A percentile compares a stretch with the other conserved stretches of the same genome.
Evolutionary conservation across 2,113 vertebrate genomes (phyloP).

Genomic region (Shinisaurus crocodilurus): DNA sequence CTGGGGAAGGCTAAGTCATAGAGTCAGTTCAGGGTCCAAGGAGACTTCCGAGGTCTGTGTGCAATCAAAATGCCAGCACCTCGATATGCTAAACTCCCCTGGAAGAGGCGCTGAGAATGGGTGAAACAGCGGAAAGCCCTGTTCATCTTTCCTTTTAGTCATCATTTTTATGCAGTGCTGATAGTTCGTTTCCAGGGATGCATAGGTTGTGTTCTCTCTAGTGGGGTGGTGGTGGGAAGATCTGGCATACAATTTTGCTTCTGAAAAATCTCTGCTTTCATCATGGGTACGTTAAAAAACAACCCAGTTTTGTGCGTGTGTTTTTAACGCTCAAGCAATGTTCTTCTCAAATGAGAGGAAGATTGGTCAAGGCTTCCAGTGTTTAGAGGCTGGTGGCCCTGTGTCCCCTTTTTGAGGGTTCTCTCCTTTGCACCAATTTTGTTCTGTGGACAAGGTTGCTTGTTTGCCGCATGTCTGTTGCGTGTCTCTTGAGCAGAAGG

Average conservation of each 20-base stretch:
- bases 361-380: not conserved
- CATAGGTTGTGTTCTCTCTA: not conserved
- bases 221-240: too few relatives aligned
- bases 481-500: too few relatives aligned
- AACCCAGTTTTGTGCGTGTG: not conserved
- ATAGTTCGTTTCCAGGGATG: not conserved
- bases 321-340: not conserved
- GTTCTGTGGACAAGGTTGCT: too few relatives aligned
- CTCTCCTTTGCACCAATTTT: not conserved
- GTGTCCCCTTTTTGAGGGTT: not conserved
- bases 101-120: not conserved
- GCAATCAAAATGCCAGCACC: not conserved
- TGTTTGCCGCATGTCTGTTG: too few relatives aligned
- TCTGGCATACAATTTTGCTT: not conserved
- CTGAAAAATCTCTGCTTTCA: not conserved
- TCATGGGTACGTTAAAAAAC: not conserved
- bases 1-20: too few relatives aligned
- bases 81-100: not conserved
- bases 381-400: not conserved
- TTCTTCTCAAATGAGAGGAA: not conserved
- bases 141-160: not conserved
- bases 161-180: not conserved
- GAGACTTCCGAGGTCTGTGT: not conserved
- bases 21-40: not conserved
- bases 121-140: not conserved